A percentile compares a stretch with the other conserved stretches of the same genome.
These are phyloP conservation scores for Chelonia mydas DNA, from an alignment of 2,797 vertebrate genomes.

Conservation along the genomic window DNA sequence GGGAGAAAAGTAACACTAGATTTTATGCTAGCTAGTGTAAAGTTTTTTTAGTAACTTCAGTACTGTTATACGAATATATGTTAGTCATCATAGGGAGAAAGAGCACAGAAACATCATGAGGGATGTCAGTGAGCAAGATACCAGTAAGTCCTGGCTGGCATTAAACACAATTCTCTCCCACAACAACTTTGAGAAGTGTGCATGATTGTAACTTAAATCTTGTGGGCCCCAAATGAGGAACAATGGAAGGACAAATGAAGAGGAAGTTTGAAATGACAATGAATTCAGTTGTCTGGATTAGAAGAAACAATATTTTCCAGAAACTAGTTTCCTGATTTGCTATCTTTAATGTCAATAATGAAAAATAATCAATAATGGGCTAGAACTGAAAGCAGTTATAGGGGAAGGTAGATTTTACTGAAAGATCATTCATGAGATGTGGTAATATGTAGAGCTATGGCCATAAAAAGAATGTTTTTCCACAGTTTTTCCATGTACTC, in stretches of 20 bases:
- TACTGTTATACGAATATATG: background rate
- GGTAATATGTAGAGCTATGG: background rate
- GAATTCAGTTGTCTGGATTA: conserved; percentile 12
- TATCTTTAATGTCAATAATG: background rate
- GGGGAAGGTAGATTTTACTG: background rate
- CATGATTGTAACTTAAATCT: background rate
- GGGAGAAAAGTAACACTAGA: background rate
- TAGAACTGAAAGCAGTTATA: too few species aligned
- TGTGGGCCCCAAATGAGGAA: background rate
- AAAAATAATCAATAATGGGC: background rate
- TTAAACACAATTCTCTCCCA: background rate
- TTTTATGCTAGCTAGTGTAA: background rate
- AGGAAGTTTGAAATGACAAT: background rate
- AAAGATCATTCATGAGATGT: background rate
- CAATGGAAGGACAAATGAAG: background rate
- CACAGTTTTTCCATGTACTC: background rate
- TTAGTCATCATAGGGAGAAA: background rate
- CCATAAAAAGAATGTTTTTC: background rate
- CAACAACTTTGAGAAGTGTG: background rate
- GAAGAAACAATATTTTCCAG: background rate
- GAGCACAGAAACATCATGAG: background rate
- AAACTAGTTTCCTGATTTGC: background rate
- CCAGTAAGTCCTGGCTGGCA: background rate
- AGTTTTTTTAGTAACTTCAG: background rate
- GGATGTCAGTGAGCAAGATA: background rate